Evolutionary conservation across 2,797 vertebrate species (phyloP), one percentile per base, ranked within the genome.

Genomic region (Glyptemys insculpta): DNA sequence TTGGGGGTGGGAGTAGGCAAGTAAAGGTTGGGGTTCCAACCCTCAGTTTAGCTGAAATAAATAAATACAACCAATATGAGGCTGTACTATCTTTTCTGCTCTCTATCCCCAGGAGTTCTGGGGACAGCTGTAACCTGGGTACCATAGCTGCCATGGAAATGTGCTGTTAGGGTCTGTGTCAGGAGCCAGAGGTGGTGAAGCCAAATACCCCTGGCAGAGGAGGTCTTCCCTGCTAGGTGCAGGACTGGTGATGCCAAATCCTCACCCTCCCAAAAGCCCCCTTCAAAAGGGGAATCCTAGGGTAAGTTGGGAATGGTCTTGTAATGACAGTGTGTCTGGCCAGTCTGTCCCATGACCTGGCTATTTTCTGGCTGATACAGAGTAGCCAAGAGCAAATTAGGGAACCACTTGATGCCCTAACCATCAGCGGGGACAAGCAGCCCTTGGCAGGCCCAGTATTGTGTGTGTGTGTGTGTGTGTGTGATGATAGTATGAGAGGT

Each of bases 141-240:
- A 47, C 23, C 27, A 27, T 47, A 27, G 41, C 41, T 76, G 25
- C 41, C 41, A 47, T 47, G 25, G 25, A 76, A 44, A 76, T 27
- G n/a, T 68, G n/a, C 8, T 37, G 65, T 5, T 68, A 37, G 34
- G 2, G 5, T 11, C 19, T 68, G 34, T 37, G 65, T 68, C n/a
- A 68, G 34, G 65, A 91, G 89, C 93, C 91, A 87, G 87, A 76
- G 84, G 29, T 50, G 50, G 89, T 29, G 90, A 4, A 90, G 68
- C 34, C n/a, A 81, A 52, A 92, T 93, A 93, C 82, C 74, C 89
- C 87, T 52, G 86, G n/a, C 74, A 74, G 41, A 44, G 23, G 12
- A 25, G 11, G 37, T 41, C 34, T 72, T 72, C 68, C 8, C 37
- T 72, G n/a, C 34, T 72, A 41, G 68, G 21, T 41, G 37, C 37